Conservation (phyloP, 2,797 vertebrate genomes). For the Oryzias dopingdopingensis region DNA sequence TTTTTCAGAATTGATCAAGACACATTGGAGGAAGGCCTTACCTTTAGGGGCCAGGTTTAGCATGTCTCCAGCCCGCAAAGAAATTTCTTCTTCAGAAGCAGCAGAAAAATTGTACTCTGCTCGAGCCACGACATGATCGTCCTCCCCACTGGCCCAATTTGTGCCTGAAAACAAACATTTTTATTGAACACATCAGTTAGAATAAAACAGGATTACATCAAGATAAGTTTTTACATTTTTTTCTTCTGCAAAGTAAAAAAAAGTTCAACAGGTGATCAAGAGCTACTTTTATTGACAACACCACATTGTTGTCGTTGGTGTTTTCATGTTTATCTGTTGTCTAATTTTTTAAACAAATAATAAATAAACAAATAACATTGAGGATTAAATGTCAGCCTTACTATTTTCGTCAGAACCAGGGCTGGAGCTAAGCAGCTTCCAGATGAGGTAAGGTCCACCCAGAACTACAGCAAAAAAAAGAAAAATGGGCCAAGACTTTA, state of each 20-base stretch:
- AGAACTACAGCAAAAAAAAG: constrained; percentile 93
- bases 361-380: neutral
- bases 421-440: constrained; percentile 89
- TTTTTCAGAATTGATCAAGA: too few relatives aligned
- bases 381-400: constrained; percentile 58
- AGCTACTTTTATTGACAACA: too few relatives aligned
- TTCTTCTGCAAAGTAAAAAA: neutral
- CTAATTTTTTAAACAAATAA: too few relatives aligned
- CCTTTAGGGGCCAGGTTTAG: constrained; percentile 95
- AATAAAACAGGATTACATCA: neutral
- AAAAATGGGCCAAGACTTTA: constrained; percentile 98
- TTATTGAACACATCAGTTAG: neutral
- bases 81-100: constrained; percentile 92
- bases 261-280: too few relatives aligned
- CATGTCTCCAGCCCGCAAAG: constrained; percentile 89
- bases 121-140: constrained; percentile 94
- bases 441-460: constrained; percentile 96
- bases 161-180: constrained; percentile 54
- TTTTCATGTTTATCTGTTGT: neutral
- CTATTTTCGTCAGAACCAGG: constrained; percentile 79
- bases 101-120: constrained; percentile 92
- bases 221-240: neutral
- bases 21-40: constrained; percentile 44
- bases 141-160: constrained; percentile 92
- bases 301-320: too few relatives aligned